Evolutionary conservation across 2,113 vertebrate species (phyloP), one percentile per base, ranked within the genome.

Genomic region (Theristicus caerulescens): DNA sequence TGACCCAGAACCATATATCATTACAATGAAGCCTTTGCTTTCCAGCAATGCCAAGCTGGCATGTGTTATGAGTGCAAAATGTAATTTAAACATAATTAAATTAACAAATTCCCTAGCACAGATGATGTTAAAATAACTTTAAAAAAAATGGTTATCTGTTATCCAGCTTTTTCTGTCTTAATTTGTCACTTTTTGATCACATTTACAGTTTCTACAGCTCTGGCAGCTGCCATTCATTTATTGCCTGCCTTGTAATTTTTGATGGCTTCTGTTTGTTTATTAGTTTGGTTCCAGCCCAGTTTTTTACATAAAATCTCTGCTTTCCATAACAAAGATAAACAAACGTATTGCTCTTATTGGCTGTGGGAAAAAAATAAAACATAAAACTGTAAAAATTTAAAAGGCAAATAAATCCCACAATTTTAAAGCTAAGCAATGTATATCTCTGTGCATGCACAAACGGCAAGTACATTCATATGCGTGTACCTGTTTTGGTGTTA

Each of bases 391-490:
- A 66, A 71, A 90, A 47, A 70, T 27, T 36, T 73, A 46, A 38
- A 66, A 55, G 26, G 34, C 3, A 57, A 67, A n/a, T 58, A 55
- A 29, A 78, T 40, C 9, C 86, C 34, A 73, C 40, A 4, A 4
- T 79, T 93, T 76, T 31, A 85, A 87, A 82, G 18, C 47, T 57
- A 65, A 89, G 16, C 16, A 36, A 8, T 58, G 1, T 34, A 6
- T 42, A 12, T 44, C 12, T 84, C 12, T 19, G 4, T 27, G 9
- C 47, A 22, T 72, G 26, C 16, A 15, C 10, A 49, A 44, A 29
- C 0, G 5, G 1, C 5, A 40, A 54, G 14, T 70, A 9, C 9
- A 18, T n/a, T n/a, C n/a, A n/a, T n/a, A n/a, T n/a, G n/a, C n/a
- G n/a, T 57, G 6, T 76, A 31, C 10, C 11, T 51, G 5, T 46